Percentiles rank a stretch among this genome's conserved stretches.
phyloP scores from a whole-genome alignment of 2,888 invertebrate genomes.

The Caenorhabditis plicata region DNA sequence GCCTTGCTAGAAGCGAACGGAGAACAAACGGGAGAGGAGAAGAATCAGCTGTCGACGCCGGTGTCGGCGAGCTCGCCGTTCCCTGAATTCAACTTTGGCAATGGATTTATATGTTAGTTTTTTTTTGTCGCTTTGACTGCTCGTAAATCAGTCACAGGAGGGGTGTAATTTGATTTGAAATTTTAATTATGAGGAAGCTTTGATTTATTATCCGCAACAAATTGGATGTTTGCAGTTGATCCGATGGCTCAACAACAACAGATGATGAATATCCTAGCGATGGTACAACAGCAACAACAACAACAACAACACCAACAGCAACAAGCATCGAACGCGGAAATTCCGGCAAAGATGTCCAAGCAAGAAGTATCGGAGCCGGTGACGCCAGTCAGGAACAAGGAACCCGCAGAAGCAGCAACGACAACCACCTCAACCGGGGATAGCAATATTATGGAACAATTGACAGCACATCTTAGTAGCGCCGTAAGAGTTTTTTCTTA shows the following conservation, averaged over 20 bases:
- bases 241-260: constrained; percentile 21
- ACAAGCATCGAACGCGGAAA: constrained; percentile 1
- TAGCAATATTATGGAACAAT: constrained; percentile 32
- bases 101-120: constrained; percentile 20
- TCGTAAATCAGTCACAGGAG: neutral
- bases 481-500: constrained; percentile 6
- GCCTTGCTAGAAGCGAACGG: constrained; percentile 5
- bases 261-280: constrained; percentile 23
- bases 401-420: constrained; percentile 1
- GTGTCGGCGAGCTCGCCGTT: constrained; percentile 21
- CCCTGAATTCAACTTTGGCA: constrained; percentile 21
- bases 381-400: constrained; percentile 8
- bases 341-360: neutral
- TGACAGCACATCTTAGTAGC: constrained; percentile 26
- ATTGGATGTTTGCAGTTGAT: constrained; percentile 16
- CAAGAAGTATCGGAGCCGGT: neutral
- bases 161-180: neutral
- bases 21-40: constrained; percentile 8
- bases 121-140: neutral
- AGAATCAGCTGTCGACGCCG: constrained; percentile 13
- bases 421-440: constrained; percentile 10
- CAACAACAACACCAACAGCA: constrained; percentile 9
- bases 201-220: neutral
- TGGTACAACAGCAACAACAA: constrained; percentile 27
- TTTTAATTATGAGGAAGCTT: neutral